Conservation (phyloP, 2,113 vertebrate genomes). For the Himantopus leucocephalus region DNA sequence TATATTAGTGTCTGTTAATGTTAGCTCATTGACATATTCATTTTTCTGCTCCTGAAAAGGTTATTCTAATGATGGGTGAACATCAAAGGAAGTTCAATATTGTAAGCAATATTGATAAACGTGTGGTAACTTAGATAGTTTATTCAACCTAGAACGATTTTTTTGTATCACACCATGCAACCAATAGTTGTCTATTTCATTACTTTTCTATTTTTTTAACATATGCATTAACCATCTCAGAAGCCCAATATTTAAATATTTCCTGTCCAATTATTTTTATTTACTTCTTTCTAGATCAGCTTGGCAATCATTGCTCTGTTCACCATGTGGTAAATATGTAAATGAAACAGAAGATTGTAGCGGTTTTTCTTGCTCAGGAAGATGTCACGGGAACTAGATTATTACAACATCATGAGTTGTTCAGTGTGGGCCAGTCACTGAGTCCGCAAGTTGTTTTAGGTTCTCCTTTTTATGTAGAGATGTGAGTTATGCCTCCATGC, state of each 20-base stretch:
- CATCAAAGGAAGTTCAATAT: background rate
- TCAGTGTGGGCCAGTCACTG: background rate
- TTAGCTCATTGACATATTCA: background rate
- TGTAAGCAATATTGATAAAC: background rate
- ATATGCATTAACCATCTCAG: accelerated
- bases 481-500: background rate
- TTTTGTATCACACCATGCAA: background rate
- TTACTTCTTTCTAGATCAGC: background rate
- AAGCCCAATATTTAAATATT: background rate
- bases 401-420: background rate
- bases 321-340: background rate
- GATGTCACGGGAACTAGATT: background rate
- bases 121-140: background rate
- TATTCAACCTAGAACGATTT: background rate
- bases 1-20: background rate
- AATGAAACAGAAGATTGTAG: background rate
- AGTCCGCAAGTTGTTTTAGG: background rate
- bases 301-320: background rate
- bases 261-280: background rate
- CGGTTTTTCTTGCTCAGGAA: background rate
- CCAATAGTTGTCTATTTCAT: background rate
- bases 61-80: background rate
- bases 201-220: background rate
- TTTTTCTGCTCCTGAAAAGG: background rate
- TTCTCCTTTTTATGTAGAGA: background rate